These are phyloP conservation scores for Phymastichus coffea DNA, from an alignment of 1,140 invertebrate species.

Conservation along the genomic window DNA sequence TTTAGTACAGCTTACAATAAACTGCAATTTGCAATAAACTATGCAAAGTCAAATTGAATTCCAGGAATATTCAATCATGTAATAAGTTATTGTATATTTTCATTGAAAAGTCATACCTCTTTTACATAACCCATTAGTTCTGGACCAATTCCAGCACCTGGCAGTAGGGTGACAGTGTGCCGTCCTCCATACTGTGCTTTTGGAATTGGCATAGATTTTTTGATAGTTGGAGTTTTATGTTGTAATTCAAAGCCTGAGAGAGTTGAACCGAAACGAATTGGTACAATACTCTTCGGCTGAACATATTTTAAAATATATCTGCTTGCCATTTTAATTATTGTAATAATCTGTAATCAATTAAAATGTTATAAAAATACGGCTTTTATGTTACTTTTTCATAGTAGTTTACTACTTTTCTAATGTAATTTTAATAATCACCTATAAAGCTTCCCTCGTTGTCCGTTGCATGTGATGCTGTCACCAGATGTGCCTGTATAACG, in stretches of 20 bases:
- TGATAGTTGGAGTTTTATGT: slow-evolving; percentile 68
- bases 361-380: background rate
- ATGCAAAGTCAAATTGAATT: no score
- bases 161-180: slow-evolving; percentile 89
- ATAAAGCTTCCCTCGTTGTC: no score
- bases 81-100: no score
- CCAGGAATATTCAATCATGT: no score
- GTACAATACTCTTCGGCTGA: slow-evolving; percentile 42
- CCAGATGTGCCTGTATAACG: no score
- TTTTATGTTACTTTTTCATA: background rate
- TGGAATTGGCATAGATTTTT: slow-evolving; percentile 64
- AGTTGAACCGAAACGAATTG: slow-evolving; percentile 37
- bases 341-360: background rate
- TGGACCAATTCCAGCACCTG: slow-evolving; percentile 92
- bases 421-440: slow-evolving; percentile 25
- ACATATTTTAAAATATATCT: slow-evolving; percentile 39
- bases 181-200: slow-evolving; percentile 91
- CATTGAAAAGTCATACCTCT: slow-evolving; percentile 62
- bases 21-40: no score
- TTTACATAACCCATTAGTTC: slow-evolving; percentile 90
- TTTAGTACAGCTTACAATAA: no score
- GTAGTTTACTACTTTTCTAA: background rate
- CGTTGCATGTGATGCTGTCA: no score
- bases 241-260: slow-evolving; percentile 68
- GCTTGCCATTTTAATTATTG: slow-evolving; percentile 14